A percentile compares a stretch with the other conserved stretches of the same genome.
Evolutionary conservation across 2,113 vertebrate species (phyloP).

Genomic region (Plestiodon gilberti): DNA sequence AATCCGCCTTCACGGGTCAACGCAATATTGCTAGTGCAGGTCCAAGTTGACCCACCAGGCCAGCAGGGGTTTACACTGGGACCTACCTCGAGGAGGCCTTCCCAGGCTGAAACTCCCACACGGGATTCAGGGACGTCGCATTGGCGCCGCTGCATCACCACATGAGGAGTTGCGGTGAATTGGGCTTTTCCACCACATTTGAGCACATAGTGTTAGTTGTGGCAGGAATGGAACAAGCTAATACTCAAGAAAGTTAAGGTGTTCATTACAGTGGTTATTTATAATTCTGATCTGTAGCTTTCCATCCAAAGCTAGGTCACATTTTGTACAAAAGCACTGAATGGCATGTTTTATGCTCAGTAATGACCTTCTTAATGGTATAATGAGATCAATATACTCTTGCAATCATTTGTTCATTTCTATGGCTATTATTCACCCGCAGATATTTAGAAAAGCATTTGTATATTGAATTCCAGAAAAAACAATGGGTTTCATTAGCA

Average conservation of each 20-base stretch:
- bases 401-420: slow-evolving; percentile 41
- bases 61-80: no score
- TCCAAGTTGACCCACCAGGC: no score
- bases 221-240: not conserved
- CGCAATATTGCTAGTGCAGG: no score
- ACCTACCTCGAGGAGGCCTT: no score
- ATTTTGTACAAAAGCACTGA: not conserved
- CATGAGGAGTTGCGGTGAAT: no score
- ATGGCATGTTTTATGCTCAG: slow-evolving; percentile 17
- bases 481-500: slow-evolving; percentile 53
- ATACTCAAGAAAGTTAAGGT: not conserved
- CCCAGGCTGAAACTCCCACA: no score
- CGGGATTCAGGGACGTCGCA: no score
- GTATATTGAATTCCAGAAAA: slow-evolving; percentile 60
- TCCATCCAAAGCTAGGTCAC: not conserved
- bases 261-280: not conserved
- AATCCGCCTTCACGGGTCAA: no score
- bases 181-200: not conserved
- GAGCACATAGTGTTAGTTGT: not conserved
- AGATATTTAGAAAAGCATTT: slow-evolving; percentile 55
- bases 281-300: slow-evolving; percentile 1
- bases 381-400: slow-evolving; percentile 12
- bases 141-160: no score
- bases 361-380: slow-evolving; percentile 2
- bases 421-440: slow-evolving; percentile 29